A percentile compares a stretch with the other conserved stretches of the same genome.
Conservation (phyloP, 2,888 invertebrate species). For the Drosophila nigritarsus region DNA sequence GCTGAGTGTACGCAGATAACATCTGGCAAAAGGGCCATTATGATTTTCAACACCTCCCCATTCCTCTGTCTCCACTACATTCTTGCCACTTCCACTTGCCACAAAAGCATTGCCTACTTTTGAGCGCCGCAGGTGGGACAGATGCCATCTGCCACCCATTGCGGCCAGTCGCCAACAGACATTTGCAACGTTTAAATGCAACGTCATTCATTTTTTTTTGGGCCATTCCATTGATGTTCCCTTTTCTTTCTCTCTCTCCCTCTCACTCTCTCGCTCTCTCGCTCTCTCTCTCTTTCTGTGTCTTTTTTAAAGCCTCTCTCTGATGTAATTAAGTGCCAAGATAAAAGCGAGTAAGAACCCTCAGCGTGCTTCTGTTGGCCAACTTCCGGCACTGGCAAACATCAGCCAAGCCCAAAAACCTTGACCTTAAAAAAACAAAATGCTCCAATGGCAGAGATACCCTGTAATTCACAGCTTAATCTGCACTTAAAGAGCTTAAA, state of each 20-base stretch:
- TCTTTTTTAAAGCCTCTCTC: too few species aligned
- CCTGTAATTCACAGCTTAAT: background rate
- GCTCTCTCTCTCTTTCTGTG: background rate
- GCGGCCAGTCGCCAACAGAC: slow-evolving; percentile 22
- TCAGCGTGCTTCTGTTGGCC: slow-evolving; percentile 34
- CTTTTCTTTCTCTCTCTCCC: background rate
- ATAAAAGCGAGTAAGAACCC: slow-evolving; percentile 44
- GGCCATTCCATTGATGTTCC: slow-evolving; percentile 7
- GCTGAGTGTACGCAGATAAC: slow-evolving; percentile 39
- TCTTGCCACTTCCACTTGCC: slow-evolving; percentile 12
- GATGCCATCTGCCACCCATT: background rate
- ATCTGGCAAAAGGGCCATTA: slow-evolving; percentile 47
- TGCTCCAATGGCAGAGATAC: background rate
- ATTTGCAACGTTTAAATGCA: slow-evolving; percentile 36
- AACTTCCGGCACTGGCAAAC: slow-evolving; percentile 27
- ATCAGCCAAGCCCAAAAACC: slow-evolving; percentile 30
- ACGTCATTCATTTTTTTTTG: slow-evolving; percentile 6
- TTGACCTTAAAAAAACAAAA: slow-evolving; percentile 57
- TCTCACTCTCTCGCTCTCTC: background rate
- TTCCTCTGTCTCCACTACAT: background rate
- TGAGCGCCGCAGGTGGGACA: slow-evolving; percentile 50
- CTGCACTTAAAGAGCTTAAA: background rate
- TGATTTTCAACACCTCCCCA: slow-evolving; percentile 23
- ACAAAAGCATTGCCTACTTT: slow-evolving; percentile 55
- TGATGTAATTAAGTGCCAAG: slow-evolving; percentile 68